Base-by-base conservation (phyloP, 2,888 invertebrate species). In the Netelia virgata region DNA sequence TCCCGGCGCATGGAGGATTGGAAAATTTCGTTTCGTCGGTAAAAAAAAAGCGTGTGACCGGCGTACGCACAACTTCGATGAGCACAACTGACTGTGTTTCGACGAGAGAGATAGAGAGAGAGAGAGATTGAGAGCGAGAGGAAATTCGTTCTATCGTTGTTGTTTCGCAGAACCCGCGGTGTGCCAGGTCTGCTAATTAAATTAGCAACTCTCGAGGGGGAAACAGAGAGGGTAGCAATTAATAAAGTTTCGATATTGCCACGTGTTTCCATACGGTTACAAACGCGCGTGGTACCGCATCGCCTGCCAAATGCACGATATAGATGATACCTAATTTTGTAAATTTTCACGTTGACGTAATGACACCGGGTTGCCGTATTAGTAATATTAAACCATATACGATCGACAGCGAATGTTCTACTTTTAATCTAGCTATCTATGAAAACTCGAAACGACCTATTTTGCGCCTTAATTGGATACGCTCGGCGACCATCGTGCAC, bases 101-200 rank as follows among this genome's bases (percentile, higher is more conserved):
- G 76, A 72, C 76, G 68, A 53, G 36, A 50, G 50, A 47, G 43
- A 16, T 20, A 16, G 1, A n/a, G 59, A 61, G 61, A 41, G 36
- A 14, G 14, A 47, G 47, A n/a, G n/a, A n/a, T n/a, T n/a, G n/a
- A 36, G 63, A 43, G 43, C 1, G 43, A 14, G 14, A 47, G 47
- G 14, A 47, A 10, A 10, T 14, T 47, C 47, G 14, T 75, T 80
- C 59, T 78, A n/a, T 69, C 75, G 69, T 50, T 78, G 68, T 69
- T 81, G 63, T 77, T 83, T 55, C 66, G 68, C 64, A 41, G 61
- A 70, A 77, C 68, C 74, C 43, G 57, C 77, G 69, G n/a, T 79
- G 75, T 66, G 78, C 69, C 63, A 69, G 76, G 55, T 74, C 66
- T 77, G 63, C 86, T 86, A 87, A 87, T 87, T 87, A 78, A 85